Evolutionary conservation across 2,888 invertebrate species (phyloP), one percentile per base, ranked within the genome.

Genomic region (Drosophila rellima): DNA sequence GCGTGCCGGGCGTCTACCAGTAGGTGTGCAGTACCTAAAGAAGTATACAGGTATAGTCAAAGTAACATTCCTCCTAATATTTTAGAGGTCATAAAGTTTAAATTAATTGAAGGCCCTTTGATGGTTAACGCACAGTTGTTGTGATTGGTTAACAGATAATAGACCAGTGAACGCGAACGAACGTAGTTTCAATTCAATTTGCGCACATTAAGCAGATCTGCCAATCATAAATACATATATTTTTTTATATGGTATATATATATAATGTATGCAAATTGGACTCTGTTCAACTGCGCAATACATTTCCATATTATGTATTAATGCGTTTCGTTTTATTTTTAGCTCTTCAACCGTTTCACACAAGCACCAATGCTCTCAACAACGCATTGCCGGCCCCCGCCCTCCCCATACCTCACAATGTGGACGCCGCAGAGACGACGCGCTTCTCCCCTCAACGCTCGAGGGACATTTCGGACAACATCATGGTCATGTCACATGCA

Each of bases 371-470:
- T 26, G 80, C 90, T 20, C 91, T 93, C 48, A 93, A 93, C 79
- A 94, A 94, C 86, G 94, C 95, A 2, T 93, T 93, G 68, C 93
- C 93, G 62, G 93, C 93, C 3, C 94, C 93, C 20, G 54, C 61
- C 11, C 78, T 95, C 35, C 94, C 94, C 57, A 88, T 95, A 50
- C 95, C 95, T 0, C 93, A 93, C 29, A 95, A 95, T 81, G 94
- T 95, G 73, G 94, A 95, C 90, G 93, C 94, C 50, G 93, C 94
- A 13, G 95, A 95, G 92, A 94, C 94, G 78, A 94, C 95, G 17
- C 93, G 94, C 74, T 96, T 96, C 86, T 95, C 95, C 0, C 95
- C 95, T 2, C 93, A 94, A 67, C 93, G 96, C 51, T 93, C 94
- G 45, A 93, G 96, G 64, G 96, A 96, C 83, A 94, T 95, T 23